A percentile compares a stretch with the other conserved stretches of the same genome.
Conservation (phyloP, 2,113 vertebrate species). For the Eptatretus burgeri region DNA sequence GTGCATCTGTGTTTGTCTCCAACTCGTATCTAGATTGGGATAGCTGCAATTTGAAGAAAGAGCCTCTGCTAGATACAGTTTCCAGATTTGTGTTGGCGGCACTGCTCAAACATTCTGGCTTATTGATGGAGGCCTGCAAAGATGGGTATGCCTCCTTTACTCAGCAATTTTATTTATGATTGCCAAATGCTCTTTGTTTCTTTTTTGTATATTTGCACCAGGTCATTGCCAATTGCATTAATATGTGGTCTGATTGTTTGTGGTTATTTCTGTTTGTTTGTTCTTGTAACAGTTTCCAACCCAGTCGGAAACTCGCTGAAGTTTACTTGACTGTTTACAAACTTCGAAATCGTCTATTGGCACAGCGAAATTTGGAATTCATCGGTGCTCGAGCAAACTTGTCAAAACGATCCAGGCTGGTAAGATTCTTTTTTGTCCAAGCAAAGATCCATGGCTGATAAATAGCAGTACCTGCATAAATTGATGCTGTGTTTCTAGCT, state of each 20-base stretch:
- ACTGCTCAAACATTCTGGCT: constrained; percentile 64
- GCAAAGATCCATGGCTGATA: too few species aligned
- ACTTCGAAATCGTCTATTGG: constrained; percentile 63
- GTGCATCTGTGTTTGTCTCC: too few species aligned
- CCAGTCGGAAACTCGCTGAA: constrained; percentile 53
- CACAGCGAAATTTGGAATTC: constrained; percentile 85
- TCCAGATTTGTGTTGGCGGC: constrained; percentile 73
- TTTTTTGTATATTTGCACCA: not conserved
- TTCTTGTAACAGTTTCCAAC: constrained; percentile 40
- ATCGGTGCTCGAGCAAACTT: constrained; percentile 56
- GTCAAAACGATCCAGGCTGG: constrained; percentile 35
- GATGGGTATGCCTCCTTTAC: constrained; percentile 42
- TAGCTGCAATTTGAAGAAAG: constrained; percentile 56
- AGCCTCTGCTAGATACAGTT: constrained; percentile 59
- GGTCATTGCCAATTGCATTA: not conserved
- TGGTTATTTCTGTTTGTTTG: not conserved
- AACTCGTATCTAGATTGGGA: constrained; percentile 55
- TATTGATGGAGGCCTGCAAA: constrained; percentile 47
- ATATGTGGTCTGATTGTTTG: not conserved
- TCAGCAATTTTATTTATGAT: not conserved
- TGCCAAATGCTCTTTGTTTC: not conserved
- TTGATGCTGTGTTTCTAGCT: too few species aligned
- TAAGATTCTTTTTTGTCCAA: not conserved
- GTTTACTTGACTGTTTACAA: constrained; percentile 80
- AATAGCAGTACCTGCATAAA: too few species aligned